Percentiles rank a stretch among this genome's conserved stretches.
Conservation (phyloP, 1,140 invertebrate genomes). For the Samia ricini region DNA sequence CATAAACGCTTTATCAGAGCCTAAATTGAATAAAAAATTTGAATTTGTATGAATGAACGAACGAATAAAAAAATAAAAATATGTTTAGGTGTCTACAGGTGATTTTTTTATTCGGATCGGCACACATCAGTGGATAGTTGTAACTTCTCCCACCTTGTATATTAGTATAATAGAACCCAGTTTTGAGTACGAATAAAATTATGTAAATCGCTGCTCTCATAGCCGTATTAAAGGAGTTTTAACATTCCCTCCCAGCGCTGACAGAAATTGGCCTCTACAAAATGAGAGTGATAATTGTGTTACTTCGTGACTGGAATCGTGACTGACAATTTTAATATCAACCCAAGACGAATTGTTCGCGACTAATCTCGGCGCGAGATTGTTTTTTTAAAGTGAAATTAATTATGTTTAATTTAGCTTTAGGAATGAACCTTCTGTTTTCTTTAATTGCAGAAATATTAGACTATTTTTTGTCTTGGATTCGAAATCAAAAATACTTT, state of each 20-base stretch:
- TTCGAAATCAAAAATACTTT: too few species aligned
- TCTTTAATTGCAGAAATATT: not conserved
- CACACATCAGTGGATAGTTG: too few species aligned
- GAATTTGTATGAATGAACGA: too few species aligned
- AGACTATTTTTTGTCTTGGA: too few species aligned
- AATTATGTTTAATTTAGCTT: not conserved
- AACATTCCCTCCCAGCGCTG: constrained; percentile 36
- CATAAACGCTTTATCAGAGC: too few species aligned
- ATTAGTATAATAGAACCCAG: too few species aligned
- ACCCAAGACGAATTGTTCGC: constrained; percentile 3
- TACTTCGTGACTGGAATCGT: constrained; percentile 38
- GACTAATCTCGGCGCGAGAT: not conserved
- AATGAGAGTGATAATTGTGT: constrained; percentile 53
- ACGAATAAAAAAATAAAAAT: too few species aligned
- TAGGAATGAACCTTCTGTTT: not conserved
- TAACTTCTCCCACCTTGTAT: too few species aligned
- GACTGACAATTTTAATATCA: constrained; percentile 21
- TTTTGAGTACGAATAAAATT: too few species aligned
- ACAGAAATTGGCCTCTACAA: constrained; percentile 47
- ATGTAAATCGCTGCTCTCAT: constrained; percentile 13
- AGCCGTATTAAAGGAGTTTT: constrained; percentile 26
- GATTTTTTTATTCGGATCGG: too few species aligned
- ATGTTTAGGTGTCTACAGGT: too few species aligned
- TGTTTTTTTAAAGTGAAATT: not conserved
- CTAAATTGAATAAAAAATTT: too few species aligned